A percentile compares a stretch with the other conserved stretches of the same genome.
These are phyloP conservation scores for Gnatocerus cornutus DNA, from an alignment of 2,888 invertebrate genomes.

Conservation along the genomic window DNA sequence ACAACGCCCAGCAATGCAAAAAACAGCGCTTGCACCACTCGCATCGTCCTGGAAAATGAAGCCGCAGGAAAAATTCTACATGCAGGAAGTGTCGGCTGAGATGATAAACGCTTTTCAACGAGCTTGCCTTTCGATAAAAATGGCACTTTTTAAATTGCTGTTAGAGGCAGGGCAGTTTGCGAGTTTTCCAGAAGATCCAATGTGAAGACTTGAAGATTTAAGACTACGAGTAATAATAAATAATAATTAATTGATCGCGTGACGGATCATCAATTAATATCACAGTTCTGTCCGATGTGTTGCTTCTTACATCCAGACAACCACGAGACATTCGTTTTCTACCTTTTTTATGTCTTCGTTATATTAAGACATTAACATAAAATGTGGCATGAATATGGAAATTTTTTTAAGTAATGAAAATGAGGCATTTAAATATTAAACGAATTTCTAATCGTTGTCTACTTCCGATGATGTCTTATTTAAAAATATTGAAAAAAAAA, in stretches of 20 bases:
- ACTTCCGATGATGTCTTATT: slow-evolving; percentile 17
- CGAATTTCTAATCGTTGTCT: slow-evolving; percentile 17
- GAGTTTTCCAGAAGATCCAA: too few species aligned
- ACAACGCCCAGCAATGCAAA: slow-evolving; percentile 23
- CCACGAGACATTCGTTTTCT: not conserved
- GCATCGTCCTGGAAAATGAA: not conserved
- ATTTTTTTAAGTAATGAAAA: slow-evolving; percentile 21
- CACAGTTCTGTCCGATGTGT: not conserved
- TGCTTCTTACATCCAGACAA: not conserved
- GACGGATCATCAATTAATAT: not conserved
- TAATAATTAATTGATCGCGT: slow-evolving; percentile 1
- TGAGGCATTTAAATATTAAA: slow-evolving; percentile 6
- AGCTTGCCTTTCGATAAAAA: not conserved
- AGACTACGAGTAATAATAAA: not conserved
- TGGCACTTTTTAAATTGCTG: not conserved
- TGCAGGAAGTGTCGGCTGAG: not conserved
- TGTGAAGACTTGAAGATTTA: not conserved
- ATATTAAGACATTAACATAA: slow-evolving; percentile 30
- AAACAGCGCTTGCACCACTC: slow-evolving; percentile 1
- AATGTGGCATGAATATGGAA: slow-evolving; percentile 17
- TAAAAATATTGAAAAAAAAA: not conserved
- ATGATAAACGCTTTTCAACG: not conserved
- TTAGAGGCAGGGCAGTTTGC: not conserved
- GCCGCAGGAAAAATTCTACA: slow-evolving; percentile 1
- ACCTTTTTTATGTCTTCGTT: not conserved